Conservation (phyloP, 2,797 vertebrate species). For the Crocidura indochinensis region DNA sequence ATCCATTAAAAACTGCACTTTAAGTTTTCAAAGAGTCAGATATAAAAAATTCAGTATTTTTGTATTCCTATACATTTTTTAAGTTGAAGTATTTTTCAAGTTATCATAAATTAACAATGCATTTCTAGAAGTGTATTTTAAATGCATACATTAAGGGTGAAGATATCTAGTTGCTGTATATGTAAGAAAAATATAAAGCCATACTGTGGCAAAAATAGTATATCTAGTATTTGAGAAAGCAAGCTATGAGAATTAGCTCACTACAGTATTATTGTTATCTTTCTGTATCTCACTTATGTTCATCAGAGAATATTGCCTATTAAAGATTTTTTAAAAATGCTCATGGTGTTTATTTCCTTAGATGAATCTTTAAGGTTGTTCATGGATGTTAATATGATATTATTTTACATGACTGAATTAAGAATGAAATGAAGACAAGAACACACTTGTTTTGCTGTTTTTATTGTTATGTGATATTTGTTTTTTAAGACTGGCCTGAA, state of each 20-base stretch:
- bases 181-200: neutral
- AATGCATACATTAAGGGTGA: constrained; percentile 54
- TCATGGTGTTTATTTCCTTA: constrained; percentile 23
- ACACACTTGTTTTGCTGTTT: neutral
- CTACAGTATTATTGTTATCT: neutral
- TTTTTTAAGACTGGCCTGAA: neutral
- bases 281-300: neutral
- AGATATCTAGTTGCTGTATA: constrained; percentile 21
- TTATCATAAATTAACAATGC: constrained; percentile 39
- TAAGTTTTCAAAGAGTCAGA: constrained; percentile 67
- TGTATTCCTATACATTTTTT: constrained; percentile 69
- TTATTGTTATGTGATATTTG: neutral
- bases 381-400: constrained; percentile 23
- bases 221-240: neutral
- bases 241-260: neutral
- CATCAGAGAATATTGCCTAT: neutral
- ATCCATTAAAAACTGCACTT: constrained; percentile 68
- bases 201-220: neutral
- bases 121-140: constrained; percentile 59
- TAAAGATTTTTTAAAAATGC: neutral
- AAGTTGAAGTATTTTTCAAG: constrained; percentile 49
- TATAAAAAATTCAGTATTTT: constrained; percentile 68
- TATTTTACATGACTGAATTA: constrained; percentile 16
- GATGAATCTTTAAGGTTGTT: constrained; percentile 15
- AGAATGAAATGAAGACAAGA: neutral